Conservation (phyloP, 2,888 invertebrate genomes). For the Pseudanteris insignis region DNA sequence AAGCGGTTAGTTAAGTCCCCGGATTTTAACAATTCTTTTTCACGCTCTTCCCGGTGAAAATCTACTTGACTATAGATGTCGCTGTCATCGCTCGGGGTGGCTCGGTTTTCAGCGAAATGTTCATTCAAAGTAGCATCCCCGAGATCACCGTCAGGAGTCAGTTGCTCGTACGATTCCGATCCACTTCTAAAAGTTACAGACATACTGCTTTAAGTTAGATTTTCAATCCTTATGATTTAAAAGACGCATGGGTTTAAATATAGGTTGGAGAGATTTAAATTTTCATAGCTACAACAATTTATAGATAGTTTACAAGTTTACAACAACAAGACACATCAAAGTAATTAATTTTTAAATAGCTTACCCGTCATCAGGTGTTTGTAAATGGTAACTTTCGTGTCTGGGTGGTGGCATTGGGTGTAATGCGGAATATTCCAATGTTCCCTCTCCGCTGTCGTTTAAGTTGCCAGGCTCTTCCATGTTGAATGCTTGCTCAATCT, state of each 20-base stretch:
- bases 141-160: constrained; percentile 68
- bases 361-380: constrained; percentile 70
- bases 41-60: constrained; percentile 71
- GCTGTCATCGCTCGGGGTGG: constrained; percentile 74
- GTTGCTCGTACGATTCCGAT: constrained; percentile 71
- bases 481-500: constrained; percentile 92
- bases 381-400: constrained; percentile 80
- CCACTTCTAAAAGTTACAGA: constrained; percentile 67
- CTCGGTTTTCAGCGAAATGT: constrained; percentile 62
- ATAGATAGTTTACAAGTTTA: no score
- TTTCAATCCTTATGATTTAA: constrained; percentile 35
- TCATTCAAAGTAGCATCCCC: constrained; percentile 62
- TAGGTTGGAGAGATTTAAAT: no score
- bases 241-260: no score
- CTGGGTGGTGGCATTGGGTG: constrained; percentile 81
- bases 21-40: constrained; percentile 56
- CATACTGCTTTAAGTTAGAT: constrained; percentile 66
- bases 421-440: constrained; percentile 70
- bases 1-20: constrained; percentile 61
- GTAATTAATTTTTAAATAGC: constrained; percentile 53
- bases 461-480: constrained; percentile 77
- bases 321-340: no score
- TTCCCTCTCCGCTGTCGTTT: constrained; percentile 76
- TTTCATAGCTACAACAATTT: no score
- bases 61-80: constrained; percentile 74